Conservation (phyloP, 2,888 invertebrate genomes). For the Cartodere bifasciata region DNA sequence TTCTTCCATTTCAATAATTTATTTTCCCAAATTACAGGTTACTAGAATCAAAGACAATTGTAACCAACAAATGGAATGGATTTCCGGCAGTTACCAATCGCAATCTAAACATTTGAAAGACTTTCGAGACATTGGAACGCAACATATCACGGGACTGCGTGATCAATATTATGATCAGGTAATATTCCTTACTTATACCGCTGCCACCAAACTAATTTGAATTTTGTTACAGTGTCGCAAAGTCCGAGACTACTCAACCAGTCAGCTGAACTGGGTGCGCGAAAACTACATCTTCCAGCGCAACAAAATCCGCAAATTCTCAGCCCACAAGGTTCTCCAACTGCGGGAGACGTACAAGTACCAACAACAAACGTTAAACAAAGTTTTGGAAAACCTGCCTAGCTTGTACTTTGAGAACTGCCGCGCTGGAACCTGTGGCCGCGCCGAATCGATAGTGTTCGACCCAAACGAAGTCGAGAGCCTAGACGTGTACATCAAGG, state of each 20-base stretch:
- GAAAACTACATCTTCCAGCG: constrained; percentile 94
- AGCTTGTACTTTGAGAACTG: constrained; percentile 89
- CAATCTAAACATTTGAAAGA: constrained; percentile 79
- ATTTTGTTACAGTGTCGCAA: constrained; percentile 59
- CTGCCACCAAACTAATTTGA: background rate
- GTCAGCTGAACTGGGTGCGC: constrained; percentile 84
- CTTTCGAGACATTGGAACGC: constrained; percentile 83
- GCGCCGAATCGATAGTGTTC: constrained; percentile 62
- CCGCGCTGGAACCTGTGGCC: constrained; percentile 67
- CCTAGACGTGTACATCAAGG: constrained; percentile 55
- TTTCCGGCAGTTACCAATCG: constrained; percentile 79
- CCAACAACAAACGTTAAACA: constrained; percentile 89
- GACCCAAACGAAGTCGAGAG: constrained; percentile 50
- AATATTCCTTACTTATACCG: constrained; percentile 16
- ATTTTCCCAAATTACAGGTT: constrained; percentile 38
- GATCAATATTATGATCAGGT: constrained; percentile 93
- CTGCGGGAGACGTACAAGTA: constrained; percentile 89
- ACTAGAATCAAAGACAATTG: constrained; percentile 88
- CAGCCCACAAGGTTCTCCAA: constrained; percentile 79
- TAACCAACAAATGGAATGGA: constrained; percentile 86
- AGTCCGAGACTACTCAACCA: constrained; percentile 83
- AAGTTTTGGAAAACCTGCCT: constrained; percentile 84
- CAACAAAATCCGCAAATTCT: constrained; percentile 88
- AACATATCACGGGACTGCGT: constrained; percentile 69
- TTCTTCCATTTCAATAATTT: background rate